Base-by-base conservation (phyloP, 2,113 vertebrate species). In the Leucoraja erinaceus region DNA sequence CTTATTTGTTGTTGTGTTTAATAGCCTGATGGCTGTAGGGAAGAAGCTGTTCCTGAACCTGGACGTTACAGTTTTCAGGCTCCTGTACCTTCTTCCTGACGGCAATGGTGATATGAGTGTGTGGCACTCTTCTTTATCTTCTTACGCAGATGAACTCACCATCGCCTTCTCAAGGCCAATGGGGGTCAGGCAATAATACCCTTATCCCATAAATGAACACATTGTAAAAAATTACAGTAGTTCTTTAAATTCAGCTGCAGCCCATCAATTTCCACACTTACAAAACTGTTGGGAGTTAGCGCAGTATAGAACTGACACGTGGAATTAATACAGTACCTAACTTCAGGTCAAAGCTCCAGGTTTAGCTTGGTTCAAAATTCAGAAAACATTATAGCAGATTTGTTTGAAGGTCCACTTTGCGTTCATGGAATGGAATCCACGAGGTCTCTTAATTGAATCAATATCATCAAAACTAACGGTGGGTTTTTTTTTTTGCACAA, bases 291-390 rank as follows among this genome's bases (percentile, higher is more conserved):
- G 4, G 59, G 83, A n/a, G 14, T 88, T 18, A 88, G 83, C n/a
- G 6, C 59, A 63, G 11, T 86, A n/a, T 31, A 88, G 63, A 33
- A 63, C 12, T 31, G 11, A 63, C 14, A 77, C n/a, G 59, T 31
- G 28, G 28, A 61, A 88, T 18, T 63, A 31, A 66, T 88, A 56
- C 54, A 86, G 25, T 86, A n/a, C 25, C 28, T 88, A 56, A 59
- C 78, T 81, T 81, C 28, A 86, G 28, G 83, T 33, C 25, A 2
- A 31, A 33, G 14, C 20, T 18, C 28, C 14, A 88, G 56, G n/a
- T 63, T n/a, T 88, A n/a, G 25, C 33, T 88, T 63, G 59, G 31
- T 88, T 66, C 56, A 63, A 88, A 88, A 88, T 88, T 33, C 59
- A 88, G 11, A 66, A 88, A 86, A 18, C 83, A 18, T 66, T 31